Percentiles rank a stretch among this genome's conserved stretches.
These are phyloP conservation scores for Notospermus geniculatus DNA, from an alignment of 1,140 invertebrate species.

Conservation along the genomic window DNA sequence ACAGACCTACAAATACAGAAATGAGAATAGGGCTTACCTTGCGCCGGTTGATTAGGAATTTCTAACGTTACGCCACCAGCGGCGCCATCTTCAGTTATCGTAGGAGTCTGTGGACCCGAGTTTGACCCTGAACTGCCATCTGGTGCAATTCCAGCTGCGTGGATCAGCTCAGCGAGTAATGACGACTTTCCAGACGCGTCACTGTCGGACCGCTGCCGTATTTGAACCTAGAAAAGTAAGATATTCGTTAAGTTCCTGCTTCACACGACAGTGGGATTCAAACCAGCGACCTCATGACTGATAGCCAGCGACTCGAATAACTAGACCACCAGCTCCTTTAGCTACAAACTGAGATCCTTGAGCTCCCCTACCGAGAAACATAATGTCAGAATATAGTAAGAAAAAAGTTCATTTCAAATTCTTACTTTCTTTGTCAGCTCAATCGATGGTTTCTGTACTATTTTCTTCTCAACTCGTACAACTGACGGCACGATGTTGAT, in stretches of 20 bases:
- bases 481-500: background rate
- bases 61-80: too few species aligned
- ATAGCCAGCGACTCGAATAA: too few species aligned
- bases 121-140: conserved; percentile 21
- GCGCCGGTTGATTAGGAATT: conserved; percentile 7
- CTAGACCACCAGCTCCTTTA: too few species aligned
- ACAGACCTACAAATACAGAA: too few species aligned
- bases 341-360: too few species aligned
- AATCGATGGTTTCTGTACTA: conserved; percentile 1
- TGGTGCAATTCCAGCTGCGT: conserved; percentile 42
- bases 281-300: too few species aligned
- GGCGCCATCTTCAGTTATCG: conserved; percentile 5
- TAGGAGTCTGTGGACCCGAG: conserved; percentile 17
- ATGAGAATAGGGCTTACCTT: conserved; percentile 15
- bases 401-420: background rate
- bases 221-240: background rate
- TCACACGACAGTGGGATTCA: too few species aligned
- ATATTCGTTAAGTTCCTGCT: too few species aligned
- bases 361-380: too few species aligned
- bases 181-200: conserved; percentile 16
- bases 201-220: background rate
- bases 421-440: background rate
- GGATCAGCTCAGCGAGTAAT: conserved; percentile 47
- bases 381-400: too few species aligned
- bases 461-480: conserved; percentile 4